A percentile compares a stretch with the other conserved stretches of the same genome.
Evolutionary conservation across 2,113 vertebrate genomes (phyloP).

Genomic region (Pristiophorus japonicus): DNA sequence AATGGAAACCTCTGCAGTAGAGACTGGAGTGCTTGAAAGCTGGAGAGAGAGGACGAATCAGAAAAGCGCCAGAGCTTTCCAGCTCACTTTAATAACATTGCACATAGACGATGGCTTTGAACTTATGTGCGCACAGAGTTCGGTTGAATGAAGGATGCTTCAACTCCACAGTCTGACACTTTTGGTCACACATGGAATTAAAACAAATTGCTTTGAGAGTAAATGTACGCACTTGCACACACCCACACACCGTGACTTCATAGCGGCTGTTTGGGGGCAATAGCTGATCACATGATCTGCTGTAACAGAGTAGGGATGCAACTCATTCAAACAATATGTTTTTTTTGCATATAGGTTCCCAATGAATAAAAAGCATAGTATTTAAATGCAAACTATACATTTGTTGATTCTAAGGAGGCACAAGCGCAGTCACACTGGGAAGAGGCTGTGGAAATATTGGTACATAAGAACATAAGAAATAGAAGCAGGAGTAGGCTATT

Average conservation of each 20-base stretch:
- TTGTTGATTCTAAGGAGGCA: no score
- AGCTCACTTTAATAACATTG: not conserved
- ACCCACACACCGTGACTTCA: not conserved
- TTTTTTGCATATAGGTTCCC: not conserved
- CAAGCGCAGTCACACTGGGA: no score
- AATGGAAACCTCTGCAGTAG: not conserved
- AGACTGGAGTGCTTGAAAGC: not conserved
- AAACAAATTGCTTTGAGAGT: not conserved
- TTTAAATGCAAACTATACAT: not conserved
- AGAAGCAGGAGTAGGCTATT: no score
- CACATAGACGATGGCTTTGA: not conserved
- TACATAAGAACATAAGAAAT: no score
- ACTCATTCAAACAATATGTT: not conserved
- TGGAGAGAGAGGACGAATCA: not conserved
- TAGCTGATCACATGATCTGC: not conserved
- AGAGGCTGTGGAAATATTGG: no score
- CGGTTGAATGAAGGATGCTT: not conserved
- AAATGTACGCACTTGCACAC: not conserved
- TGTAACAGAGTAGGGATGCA: not conserved
- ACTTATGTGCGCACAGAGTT: not conserved
- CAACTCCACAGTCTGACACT: not conserved
- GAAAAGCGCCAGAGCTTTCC: not conserved
- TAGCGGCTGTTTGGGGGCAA: not conserved
- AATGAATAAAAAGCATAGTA: not conserved
- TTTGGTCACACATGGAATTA: not conserved